phyloP scores from a whole-genome alignment of 1,140 invertebrate genomes.

The Phenacoccus solenopsis region DNA sequence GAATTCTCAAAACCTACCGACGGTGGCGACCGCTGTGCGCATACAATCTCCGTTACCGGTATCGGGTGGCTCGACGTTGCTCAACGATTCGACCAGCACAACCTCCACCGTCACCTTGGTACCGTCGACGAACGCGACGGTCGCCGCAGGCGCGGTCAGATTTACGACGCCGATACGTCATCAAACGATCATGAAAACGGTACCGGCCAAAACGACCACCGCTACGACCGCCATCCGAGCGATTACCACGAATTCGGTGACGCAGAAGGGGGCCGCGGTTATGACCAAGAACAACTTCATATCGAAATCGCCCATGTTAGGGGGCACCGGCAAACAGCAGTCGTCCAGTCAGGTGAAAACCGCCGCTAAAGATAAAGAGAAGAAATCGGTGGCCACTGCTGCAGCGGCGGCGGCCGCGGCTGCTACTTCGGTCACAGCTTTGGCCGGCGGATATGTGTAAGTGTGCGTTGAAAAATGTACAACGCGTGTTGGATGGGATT shows the following conservation, averaged over 20 bases:
- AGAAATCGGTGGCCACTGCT: slow-evolving; percentile 25
- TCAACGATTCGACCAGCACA: background rate
- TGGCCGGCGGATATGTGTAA: slow-evolving; percentile 24
- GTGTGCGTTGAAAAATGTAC: slow-evolving; percentile 4
- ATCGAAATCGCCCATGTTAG: slow-evolving; percentile 13
- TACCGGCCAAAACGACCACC: slow-evolving; percentile 18
- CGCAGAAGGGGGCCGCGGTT: background rate
- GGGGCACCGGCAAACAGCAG: slow-evolving; percentile 15
- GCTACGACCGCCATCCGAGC: background rate
- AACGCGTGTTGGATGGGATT: background rate
- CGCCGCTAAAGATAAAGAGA: slow-evolving; percentile 24
- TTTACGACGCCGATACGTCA: slow-evolving; percentile 28
- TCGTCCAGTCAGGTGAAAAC: slow-evolving; percentile 22
- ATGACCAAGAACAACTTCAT: background rate
- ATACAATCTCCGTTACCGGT: slow-evolving; percentile 15
- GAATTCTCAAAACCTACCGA: slow-evolving; percentile 5
- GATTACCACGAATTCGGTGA: background rate
- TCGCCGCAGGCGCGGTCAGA: slow-evolving; percentile 31
- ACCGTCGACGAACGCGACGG: slow-evolving; percentile 33
- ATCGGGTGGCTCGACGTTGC: background rate
- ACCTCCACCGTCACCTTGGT: slow-evolving; percentile 37
- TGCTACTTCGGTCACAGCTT: slow-evolving; percentile 32
- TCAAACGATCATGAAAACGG: slow-evolving; percentile 18
- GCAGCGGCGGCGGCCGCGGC: slow-evolving; percentile 28
- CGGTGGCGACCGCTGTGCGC: slow-evolving; percentile 19